phyloP scores from a whole-genome alignment of 1,140 invertebrate species.

The Hyphantria cunea region DNA sequence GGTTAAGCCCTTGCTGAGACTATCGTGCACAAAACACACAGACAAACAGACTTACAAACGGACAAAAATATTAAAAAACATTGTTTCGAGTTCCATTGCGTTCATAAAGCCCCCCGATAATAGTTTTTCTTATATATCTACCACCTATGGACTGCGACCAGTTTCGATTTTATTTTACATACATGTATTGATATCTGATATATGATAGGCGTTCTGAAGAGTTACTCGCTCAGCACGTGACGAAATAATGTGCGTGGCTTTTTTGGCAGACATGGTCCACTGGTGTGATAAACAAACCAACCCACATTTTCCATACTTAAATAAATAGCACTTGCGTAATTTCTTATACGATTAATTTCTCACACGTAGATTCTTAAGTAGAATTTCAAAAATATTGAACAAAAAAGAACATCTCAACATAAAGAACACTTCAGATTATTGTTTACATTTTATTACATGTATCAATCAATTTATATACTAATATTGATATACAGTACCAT shows the following conservation, averaged over 20 bases:
- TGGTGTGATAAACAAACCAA: slow-evolving; percentile 21
- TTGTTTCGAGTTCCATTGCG: too few relatives aligned
- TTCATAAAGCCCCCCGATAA: too few relatives aligned
- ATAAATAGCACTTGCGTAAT: slow-evolving; percentile 12
- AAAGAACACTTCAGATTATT: neutral
- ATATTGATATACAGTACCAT: too few relatives aligned
- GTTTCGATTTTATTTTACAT: too few relatives aligned
- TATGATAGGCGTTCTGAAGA: neutral
- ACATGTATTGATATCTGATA: slow-evolving; percentile 3
- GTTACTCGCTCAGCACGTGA: slow-evolving; percentile 14
- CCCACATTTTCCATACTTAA: slow-evolving; percentile 16
- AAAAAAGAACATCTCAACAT: neutral
- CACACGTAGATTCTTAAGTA: neutral
- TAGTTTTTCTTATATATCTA: too few relatives aligned
- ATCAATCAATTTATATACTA: too few relatives aligned
- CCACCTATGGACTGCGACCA: too few relatives aligned
- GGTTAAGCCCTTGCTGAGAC: too few relatives aligned
- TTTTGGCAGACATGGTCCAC: slow-evolving; percentile 18
- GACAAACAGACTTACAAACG: too few relatives aligned
- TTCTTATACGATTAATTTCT: neutral
- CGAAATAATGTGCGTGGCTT: slow-evolving; percentile 22
- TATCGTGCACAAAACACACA: too few relatives aligned
- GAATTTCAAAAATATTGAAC: neutral
- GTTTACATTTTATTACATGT: neutral
- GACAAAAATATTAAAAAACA: too few relatives aligned